Base-by-base conservation (phyloP, 2,113 vertebrate genomes). In the Coreoperca whiteheadi region DNA sequence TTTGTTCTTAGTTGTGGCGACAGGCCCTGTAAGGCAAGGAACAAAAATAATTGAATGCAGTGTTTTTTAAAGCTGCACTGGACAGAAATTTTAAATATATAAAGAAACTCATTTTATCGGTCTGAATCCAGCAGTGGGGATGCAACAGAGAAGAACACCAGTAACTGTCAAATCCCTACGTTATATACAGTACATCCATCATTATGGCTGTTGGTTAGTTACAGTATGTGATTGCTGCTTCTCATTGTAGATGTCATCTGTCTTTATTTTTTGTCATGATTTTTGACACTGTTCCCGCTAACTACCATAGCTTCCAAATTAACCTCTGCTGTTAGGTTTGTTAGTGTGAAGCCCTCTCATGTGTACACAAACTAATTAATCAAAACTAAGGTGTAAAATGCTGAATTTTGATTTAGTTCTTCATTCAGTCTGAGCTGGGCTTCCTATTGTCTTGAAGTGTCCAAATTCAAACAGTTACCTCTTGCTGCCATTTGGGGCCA, bases 1-100 rank as follows among this genome's bases (percentile, higher is more conserved):
- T 32, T 76, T 32, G 25, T 61, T 61, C 3, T 21, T 63, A 59
- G 63, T 37, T 54, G 4, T 70, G 56, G 2, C 41, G 54, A 76
- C 65, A 70, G 37, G 48, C 37, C 70, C 54, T 76, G 20, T 69
- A 21, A 76, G 28, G 23, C 66, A 56, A 63, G 50, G 50, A 34
- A 39, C 30, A 10, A 11, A 57, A 59, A 65, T 48, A 30, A 56
- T 56, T 46, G 2, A 53, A 48, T 32, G 48, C 34, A 30, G 1
- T 65, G 28, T 46, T 6, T 2, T 56, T 34, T 48, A 28, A 70
- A 46, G 8, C 39, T 30, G 8, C 50, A 23, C 46, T 46, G 21
- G 21, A 50, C 11, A 41, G 3, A 4, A 7, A 30, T 50, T 34
- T 34, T 7, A 0, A 25, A 57, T 39, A 20, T n/a, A 74, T 48